Percentiles rank a stretch among this genome's conserved stretches.
Conservation (phyloP, 1,140 invertebrate species). For the Drosophila kepulauana region DNA sequence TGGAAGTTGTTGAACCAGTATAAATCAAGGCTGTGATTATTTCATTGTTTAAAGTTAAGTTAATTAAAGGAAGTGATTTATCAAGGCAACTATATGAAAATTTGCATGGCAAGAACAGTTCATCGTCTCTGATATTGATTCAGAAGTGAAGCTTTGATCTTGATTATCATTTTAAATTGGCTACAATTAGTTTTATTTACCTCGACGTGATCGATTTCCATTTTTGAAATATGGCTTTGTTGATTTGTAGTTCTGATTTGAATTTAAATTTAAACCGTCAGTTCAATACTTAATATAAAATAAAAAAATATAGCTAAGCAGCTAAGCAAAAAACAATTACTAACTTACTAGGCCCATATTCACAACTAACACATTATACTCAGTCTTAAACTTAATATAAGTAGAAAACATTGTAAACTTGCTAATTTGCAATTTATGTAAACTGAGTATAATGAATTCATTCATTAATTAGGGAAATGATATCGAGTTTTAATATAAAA, state of each 20-base stretch:
- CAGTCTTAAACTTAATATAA: no score
- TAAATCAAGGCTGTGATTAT: constrained; percentile 33
- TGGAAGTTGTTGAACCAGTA: constrained; percentile 22
- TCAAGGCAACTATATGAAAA: constrained; percentile 27
- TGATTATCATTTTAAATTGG: constrained; percentile 22
- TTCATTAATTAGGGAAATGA: no score
- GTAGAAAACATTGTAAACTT: no score
- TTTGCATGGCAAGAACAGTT: constrained; percentile 30
- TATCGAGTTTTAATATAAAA: no score
- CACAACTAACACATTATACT: no score
- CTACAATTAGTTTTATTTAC: constrained; percentile 13
- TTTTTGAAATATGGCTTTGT: constrained; percentile 34
- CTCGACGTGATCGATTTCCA: constrained; percentile 16
- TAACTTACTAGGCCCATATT: no score
- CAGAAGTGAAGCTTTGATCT: constrained; percentile 11
- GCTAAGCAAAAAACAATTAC: no score
- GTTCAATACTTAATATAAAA: no score
- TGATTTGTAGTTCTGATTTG: constrained; percentile 20
- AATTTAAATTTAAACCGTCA: constrained; percentile 48
- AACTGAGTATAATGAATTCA: no score
- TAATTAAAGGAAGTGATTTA: constrained; percentile 36
- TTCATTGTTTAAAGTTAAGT: constrained; percentile 42
- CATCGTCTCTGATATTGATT: constrained; percentile 27
- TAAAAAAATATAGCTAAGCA: no score
- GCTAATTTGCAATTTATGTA: no score